A percentile compares a stretch with the other conserved stretches of the same genome.
phyloP scores from a whole-genome alignment of 2,113 vertebrate species.

The Eulacestoma nigropectus region DNA sequence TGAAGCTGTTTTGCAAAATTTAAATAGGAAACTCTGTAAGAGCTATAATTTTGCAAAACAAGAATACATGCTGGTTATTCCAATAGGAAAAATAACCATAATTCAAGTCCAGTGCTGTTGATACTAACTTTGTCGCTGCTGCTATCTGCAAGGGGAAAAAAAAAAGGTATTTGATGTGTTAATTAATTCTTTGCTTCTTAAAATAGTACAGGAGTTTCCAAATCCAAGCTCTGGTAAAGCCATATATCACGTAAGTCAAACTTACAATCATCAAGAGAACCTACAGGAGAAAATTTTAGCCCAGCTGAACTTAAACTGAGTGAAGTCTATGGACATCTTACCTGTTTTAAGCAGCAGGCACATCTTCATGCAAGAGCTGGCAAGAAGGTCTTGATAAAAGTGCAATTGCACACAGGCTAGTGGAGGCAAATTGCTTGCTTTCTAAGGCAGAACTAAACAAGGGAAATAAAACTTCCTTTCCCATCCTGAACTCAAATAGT shows the following conservation, averaged over 20 bases:
- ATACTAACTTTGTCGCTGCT: conserved; percentile 80
- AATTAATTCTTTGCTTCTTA: conserved; percentile 15
- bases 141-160: conserved; percentile 74
- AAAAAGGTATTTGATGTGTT: conserved; percentile 64
- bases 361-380: conserved; percentile 51
- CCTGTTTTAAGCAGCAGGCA: conserved; percentile 70
- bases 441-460: not conserved
- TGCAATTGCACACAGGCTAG: not conserved
- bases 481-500: not conserved
- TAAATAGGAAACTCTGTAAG: not conserved
- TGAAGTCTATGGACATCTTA: conserved; percentile 27
- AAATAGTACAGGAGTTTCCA: conserved; percentile 6
- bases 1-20: conserved; percentile 69
- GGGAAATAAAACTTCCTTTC: conserved; percentile 4
- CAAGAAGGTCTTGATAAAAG: conserved; percentile 29
- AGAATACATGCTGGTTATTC: conserved; percentile 73
- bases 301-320: not conserved
- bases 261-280: not conserved
- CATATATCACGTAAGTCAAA: not conserved
- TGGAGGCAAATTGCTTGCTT: not conserved
- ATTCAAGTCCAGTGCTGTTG: conserved; percentile 57
- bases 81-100: conserved; percentile 64
- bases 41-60: conserved; percentile 65
- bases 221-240: conserved; percentile 33
- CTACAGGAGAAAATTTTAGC: conserved; percentile 39